Percentiles rank a stretch among this genome's conserved stretches.
Evolutionary conservation across 2,888 invertebrate genomes (phyloP).

Genomic region (Argynnis bischoffii): DNA sequence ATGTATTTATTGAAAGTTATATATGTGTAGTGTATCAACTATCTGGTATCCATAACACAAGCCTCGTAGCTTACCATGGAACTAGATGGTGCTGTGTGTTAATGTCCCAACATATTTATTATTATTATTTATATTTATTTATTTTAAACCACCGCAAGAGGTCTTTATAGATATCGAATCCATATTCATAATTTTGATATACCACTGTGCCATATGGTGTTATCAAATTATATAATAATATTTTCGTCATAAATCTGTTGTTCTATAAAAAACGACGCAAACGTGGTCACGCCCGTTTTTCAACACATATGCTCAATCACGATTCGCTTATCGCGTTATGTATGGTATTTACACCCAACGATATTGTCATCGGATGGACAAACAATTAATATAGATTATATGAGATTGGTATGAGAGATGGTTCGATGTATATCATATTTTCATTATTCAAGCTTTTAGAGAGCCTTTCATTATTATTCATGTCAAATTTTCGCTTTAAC

Average conservation of each 20-base stretch:
- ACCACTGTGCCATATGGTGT: no score
- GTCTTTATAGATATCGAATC: no score
- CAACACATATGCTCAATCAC: conserved; percentile 42
- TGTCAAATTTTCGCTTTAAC: neutral
- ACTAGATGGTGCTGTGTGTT: no score
- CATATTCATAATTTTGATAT: no score
- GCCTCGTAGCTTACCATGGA: no score
- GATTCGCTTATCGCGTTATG: conserved; percentile 44
- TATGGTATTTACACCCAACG: conserved; percentile 43
- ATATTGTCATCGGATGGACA: conserved; percentile 15
- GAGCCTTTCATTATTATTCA: conserved; percentile 1
- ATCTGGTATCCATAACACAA: no score
- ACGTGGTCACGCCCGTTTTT: conserved; percentile 42
- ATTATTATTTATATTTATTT: no score
- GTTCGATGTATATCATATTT: conserved; percentile 12
- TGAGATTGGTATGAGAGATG: conserved; percentile 4
- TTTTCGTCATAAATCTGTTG: conserved; percentile 20
- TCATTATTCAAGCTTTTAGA: conserved; percentile 11
- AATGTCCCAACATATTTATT: no score
- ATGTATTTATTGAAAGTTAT: no score
- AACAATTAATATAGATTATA: conserved; percentile 9
- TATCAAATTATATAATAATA: neutral
- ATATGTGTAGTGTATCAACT: no score
- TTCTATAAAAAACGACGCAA: conserved; percentile 24
- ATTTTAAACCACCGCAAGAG: no score